phyloP scores from a whole-genome alignment of 2,113 vertebrate genomes.

The Glaucomys volans region DNA sequence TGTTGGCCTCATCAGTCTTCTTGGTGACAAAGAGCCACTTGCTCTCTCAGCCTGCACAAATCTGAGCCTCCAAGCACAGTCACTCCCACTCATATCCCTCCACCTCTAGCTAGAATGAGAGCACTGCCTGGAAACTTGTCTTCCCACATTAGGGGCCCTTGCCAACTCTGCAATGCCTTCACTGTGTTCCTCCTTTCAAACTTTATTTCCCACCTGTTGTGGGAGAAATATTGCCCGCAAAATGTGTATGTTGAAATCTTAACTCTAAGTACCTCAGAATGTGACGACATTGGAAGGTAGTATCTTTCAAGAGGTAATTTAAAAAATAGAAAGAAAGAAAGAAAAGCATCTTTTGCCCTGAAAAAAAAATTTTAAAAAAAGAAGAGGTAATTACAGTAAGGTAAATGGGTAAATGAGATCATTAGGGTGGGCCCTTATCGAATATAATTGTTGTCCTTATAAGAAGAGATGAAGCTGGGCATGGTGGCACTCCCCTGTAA shows the following conservation, averaged over 20 bases:
- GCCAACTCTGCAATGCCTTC: too few species aligned
- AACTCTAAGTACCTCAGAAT: background rate
- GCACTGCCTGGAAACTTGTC: background rate
- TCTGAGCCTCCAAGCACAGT: background rate
- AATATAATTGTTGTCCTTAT: background rate
- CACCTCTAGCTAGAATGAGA: background rate
- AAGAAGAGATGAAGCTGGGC: background rate
- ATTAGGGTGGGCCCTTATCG: background rate
- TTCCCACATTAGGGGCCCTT: background rate
- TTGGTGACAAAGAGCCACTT: background rate
- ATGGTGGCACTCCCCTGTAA: too few species aligned
- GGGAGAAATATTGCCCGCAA: too few species aligned
- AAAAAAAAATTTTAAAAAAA: too few species aligned
- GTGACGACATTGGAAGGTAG: background rate
- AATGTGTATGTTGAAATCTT: background rate
- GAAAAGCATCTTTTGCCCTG: too few species aligned
- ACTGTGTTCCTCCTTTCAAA: background rate
- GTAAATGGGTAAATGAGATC: background rate
- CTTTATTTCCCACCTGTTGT: background rate
- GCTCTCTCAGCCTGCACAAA: background rate
- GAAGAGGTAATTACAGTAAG: background rate
- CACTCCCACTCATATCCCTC: background rate
- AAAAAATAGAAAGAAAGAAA: too few species aligned
- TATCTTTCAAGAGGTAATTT: too few species aligned
- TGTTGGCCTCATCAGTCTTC: too few species aligned